Conservation (phyloP, 2,113 vertebrate species). For the Prolemur simus region DNA sequence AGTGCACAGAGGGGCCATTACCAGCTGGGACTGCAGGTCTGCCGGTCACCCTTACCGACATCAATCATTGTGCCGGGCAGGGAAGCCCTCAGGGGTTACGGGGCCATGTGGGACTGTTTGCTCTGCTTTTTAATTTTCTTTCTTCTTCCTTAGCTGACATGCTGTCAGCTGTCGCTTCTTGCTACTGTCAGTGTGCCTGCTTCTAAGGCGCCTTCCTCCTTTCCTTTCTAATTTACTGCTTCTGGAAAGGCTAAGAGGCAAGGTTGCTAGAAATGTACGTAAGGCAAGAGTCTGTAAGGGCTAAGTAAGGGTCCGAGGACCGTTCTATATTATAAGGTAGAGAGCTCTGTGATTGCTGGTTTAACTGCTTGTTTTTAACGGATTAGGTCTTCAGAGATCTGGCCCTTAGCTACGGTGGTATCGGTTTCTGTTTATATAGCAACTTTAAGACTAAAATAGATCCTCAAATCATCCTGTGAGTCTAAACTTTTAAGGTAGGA, state of each 20-base stretch:
- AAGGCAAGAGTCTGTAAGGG: background rate
- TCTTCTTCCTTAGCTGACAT: conserved; percentile 20
- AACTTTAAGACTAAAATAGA: background rate
- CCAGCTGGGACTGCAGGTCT: background rate
- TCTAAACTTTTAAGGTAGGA: background rate
- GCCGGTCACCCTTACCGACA: background rate
- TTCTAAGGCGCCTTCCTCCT: background rate
- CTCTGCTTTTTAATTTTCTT: conserved; percentile 50
- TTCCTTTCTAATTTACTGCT: conserved; percentile 20
- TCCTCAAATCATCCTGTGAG: background rate
- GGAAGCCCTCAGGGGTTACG: background rate
- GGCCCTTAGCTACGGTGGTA: background rate
- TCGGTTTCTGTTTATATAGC: background rate
- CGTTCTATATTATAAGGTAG: rapidly evolving
- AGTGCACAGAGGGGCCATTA: background rate
- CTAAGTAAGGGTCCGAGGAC: rapidly evolving
- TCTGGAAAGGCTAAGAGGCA: background rate
- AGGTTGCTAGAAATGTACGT: background rate
- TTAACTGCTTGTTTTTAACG: background rate
- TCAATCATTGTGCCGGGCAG: background rate
- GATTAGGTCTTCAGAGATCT: background rate
- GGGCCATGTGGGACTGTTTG: background rate
- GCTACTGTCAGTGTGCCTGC: background rate
- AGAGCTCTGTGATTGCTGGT: background rate
- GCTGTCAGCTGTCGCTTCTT: conserved; percentile 52